phyloP scores from a whole-genome alignment of 2,888 invertebrate species.

The Eucriotettix oculatus region DNA sequence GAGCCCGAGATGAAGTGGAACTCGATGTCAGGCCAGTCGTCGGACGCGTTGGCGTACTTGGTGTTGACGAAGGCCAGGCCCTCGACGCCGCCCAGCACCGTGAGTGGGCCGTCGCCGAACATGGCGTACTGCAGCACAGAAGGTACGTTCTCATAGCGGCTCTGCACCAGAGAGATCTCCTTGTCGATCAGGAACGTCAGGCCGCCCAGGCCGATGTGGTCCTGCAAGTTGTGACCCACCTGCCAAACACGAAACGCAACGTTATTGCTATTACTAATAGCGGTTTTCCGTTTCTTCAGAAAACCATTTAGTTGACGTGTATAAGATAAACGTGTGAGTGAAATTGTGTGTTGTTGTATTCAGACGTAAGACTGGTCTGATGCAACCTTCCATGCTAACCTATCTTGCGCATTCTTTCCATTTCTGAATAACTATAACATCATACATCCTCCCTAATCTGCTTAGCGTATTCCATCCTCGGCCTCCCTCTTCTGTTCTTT shows the following conservation, averaged over 20 bases:
- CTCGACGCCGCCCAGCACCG: slow-evolving; percentile 78
- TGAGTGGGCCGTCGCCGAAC: slow-evolving; percentile 66
- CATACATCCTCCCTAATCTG: too few relatives aligned
- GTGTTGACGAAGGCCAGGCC: slow-evolving; percentile 80
- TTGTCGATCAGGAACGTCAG: slow-evolving; percentile 67
- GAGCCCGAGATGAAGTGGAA: slow-evolving; percentile 79
- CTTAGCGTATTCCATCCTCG: too few relatives aligned
- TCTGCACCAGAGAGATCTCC: slow-evolving; percentile 61
- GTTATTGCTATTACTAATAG: too few relatives aligned
- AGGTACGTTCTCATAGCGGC: slow-evolving; percentile 59
- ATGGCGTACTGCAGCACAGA: slow-evolving; percentile 70
- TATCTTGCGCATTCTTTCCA: too few relatives aligned
- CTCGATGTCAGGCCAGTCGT: slow-evolving; percentile 79
- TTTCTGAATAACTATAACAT: too few relatives aligned
- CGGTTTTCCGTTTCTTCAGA: too few relatives aligned
- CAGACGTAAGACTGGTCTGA: too few relatives aligned
- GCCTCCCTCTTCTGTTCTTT: too few relatives aligned
- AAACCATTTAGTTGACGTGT: too few relatives aligned
- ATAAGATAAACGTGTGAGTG: too few relatives aligned
- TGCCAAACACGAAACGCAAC: slow-evolving; percentile 19
- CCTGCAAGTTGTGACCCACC: slow-evolving; percentile 77
- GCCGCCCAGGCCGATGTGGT: slow-evolving; percentile 76
- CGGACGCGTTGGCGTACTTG: slow-evolving; percentile 58
- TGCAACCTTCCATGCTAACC: too few relatives aligned
- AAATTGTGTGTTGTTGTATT: too few relatives aligned